These are phyloP conservation scores for Elachura formosa DNA, from an alignment of 2,113 vertebrate species.

Conservation along the genomic window DNA sequence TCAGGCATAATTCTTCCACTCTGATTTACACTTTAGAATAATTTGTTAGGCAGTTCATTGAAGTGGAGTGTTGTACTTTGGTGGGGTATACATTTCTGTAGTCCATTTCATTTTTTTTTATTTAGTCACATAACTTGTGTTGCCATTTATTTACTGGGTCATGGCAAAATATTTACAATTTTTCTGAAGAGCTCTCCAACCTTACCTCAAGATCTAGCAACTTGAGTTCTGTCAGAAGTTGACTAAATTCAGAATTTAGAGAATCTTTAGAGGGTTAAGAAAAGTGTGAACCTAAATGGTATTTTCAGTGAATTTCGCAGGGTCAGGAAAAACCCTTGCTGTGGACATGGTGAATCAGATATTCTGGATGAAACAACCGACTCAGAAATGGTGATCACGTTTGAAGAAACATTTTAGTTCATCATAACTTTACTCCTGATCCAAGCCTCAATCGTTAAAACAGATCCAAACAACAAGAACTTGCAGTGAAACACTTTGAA, in stretches of 20 bases:
- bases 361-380: background rate
- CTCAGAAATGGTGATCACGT: rapidly evolving
- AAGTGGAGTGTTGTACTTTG: background rate
- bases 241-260: background rate
- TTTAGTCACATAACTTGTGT: background rate
- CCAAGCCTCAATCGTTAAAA: background rate
- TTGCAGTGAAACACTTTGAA: background rate
- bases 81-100: background rate
- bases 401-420: background rate
- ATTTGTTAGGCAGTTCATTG: background rate
- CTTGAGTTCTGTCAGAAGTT: background rate
- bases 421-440: background rate
- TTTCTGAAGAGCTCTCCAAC: background rate
- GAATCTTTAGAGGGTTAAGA: background rate
- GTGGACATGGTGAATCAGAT: background rate
- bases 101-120: background rate
- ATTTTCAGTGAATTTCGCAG: background rate
- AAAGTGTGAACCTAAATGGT: background rate
- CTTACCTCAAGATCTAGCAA: background rate
- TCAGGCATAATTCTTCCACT: background rate
- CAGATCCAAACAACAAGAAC: background rate
- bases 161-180: background rate
- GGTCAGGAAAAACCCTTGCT: background rate
- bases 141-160: background rate
- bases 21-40: background rate